Evolutionary conservation across 53 echinoderm and acorn worm genomes (phyloP).

Genomic region (Actinopyga echinites): DNA sequence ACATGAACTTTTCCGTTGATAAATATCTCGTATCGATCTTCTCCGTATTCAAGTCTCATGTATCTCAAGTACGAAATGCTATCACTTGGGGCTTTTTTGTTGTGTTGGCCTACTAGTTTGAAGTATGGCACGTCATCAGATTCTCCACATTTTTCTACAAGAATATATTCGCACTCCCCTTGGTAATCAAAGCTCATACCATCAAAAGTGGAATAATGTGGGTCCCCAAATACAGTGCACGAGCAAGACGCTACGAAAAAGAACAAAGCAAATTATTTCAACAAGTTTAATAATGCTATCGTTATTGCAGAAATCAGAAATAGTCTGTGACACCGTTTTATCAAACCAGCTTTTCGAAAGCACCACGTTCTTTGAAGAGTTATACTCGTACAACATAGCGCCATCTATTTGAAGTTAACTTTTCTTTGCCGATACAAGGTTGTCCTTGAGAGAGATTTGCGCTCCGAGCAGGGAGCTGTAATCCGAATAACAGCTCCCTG

Average conservation of each 20-base stretch:
- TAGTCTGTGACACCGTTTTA: not conserved
- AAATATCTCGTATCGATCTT: not conserved
- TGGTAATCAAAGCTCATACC: not conserved
- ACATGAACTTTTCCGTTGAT: not conserved
- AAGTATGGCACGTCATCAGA: not conserved
- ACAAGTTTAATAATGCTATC: not conserved
- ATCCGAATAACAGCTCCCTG: too few species aligned
- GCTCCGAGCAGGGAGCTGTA: too few species aligned
- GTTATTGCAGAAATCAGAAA: not conserved
- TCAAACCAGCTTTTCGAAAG: too few species aligned
- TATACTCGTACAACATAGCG: too few species aligned
- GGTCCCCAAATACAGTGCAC: slow-evolving; percentile 15
- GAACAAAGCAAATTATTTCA: not conserved
- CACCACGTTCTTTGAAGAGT: too few species aligned
- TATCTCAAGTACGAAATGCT: not conserved
- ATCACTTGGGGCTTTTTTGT: not conserved
- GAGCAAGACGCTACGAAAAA: not conserved
- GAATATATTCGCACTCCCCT: slow-evolving; percentile 8
- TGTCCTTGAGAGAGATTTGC: too few species aligned
- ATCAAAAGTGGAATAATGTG: not conserved
- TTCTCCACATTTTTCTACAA: not conserved
- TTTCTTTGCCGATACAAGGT: too few species aligned
- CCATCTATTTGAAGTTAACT: too few species aligned
- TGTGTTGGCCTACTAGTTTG: not conserved
- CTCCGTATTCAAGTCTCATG: not conserved